phyloP scores from a whole-genome alignment of 2,888 invertebrate genomes.

The Lycocerus yunnanus region DNA sequence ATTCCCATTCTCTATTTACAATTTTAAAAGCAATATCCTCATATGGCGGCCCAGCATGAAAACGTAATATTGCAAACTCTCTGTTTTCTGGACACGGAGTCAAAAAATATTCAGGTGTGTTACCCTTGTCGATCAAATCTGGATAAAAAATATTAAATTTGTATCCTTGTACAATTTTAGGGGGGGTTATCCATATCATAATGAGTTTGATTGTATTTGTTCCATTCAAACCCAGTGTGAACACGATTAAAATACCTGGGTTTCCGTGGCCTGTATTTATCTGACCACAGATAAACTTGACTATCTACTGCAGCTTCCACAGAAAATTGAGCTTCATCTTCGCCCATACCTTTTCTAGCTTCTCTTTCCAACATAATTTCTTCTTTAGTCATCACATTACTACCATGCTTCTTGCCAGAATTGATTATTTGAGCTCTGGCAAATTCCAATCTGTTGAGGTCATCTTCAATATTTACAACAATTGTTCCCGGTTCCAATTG shows the following conservation, averaged over 20 bases:
- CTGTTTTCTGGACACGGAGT: conserved; percentile 89
- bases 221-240: conserved; percentile 99
- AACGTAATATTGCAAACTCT: conserved; percentile 93
- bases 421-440: conserved; percentile 71
- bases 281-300: conserved; percentile 93
- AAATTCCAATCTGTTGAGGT: conserved; percentile 73
- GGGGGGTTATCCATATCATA: conserved; percentile 99
- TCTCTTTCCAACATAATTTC: conserved; percentile 75
- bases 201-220: conserved; percentile 99
- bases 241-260: conserved; percentile 97
- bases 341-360: conserved; percentile 82
- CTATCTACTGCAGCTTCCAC: conserved; percentile 86
- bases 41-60: conserved; percentile 98
- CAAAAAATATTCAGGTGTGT: conserved; percentile 92
- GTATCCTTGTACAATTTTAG: conserved; percentile 99
- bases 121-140: conserved; percentile 91
- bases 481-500: conserved; percentile 78
- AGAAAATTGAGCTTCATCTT: conserved; percentile 89
- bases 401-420: conserved; percentile 59
- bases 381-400: conserved; percentile 54
- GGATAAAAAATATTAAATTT: conserved; percentile 99
- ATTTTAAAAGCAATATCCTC: conserved; percentile 99
- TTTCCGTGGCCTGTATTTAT: conserved; percentile 96
- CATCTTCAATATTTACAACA: conserved; percentile 76
- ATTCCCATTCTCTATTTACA: conserved; percentile 99